Evolutionary conservation across 2,797 vertebrate genomes (phyloP).

Genomic region (Pseudochirops corinnae): DNA sequence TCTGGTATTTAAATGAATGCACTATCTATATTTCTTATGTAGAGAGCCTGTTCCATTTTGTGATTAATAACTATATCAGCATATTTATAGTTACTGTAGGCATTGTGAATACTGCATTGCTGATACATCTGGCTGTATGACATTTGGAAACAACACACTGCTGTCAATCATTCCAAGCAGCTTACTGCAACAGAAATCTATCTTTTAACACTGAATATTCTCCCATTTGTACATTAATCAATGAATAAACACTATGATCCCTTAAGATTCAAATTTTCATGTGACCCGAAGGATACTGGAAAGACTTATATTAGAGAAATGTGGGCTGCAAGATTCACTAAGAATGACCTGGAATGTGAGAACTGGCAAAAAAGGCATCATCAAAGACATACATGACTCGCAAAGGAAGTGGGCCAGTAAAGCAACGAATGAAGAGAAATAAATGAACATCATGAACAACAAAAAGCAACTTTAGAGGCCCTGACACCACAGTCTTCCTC

Average conservation of each 20-base stretch:
- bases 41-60: too few relatives aligned
- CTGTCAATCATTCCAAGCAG: neutral
- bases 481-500: neutral
- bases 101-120: too few relatives aligned
- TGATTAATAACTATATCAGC: too few relatives aligned
- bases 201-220: neutral
- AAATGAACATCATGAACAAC: neutral
- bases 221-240: neutral
- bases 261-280: neutral
- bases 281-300: neutral
- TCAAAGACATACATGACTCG: neutral
- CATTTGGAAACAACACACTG: neutral
- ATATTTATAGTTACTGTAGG: too few relatives aligned
- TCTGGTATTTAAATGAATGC: too few relatives aligned
- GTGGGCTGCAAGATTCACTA: neutral
- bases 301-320: neutral
- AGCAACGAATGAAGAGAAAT: neutral
- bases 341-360: neutral
- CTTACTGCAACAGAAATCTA: neutral
- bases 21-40: too few relatives aligned
- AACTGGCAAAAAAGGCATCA: neutral
- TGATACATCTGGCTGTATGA: neutral
- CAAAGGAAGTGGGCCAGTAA: neutral
- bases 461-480: neutral
- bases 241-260: neutral